Conservation (phyloP, 2,888 invertebrate genomes). For the Agelastica alni region DNA sequence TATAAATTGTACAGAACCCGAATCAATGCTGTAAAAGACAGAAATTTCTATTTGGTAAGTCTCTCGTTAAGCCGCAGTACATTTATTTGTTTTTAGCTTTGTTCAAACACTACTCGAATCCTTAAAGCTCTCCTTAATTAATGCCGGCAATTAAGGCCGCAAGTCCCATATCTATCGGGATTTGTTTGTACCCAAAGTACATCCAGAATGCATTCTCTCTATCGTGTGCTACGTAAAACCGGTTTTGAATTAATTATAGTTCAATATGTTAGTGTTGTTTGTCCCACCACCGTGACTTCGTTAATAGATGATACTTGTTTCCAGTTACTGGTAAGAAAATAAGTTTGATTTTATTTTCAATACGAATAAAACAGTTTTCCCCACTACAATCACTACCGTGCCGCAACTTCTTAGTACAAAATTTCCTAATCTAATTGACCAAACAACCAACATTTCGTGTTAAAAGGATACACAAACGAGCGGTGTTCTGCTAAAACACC, state of each 20-base stretch:
- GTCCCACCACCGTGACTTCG: no score
- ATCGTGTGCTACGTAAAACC: slow-evolving; percentile 7
- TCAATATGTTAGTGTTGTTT: slow-evolving; percentile 5
- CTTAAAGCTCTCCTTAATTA: slow-evolving; percentile 24
- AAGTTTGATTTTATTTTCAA: no score
- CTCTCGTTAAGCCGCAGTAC: slow-evolving; percentile 15
- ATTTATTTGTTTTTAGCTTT: slow-evolving; percentile 26
- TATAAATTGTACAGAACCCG: background rate
- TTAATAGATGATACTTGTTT: no score
- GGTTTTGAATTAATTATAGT: slow-evolving; percentile 3
- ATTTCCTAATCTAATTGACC: no score
- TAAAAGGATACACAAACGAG: no score
- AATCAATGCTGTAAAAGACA: background rate
- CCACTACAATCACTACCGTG: no score
- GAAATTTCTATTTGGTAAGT: slow-evolving; percentile 18
- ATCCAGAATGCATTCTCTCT: slow-evolving; percentile 6
- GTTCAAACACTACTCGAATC: slow-evolving; percentile 15
- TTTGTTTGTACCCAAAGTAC: slow-evolving; percentile 11
- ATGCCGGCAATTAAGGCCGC: slow-evolving; percentile 21
- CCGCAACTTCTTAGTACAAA: no score
- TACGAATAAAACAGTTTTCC: no score
- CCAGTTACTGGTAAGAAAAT: no score
- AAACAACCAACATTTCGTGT: no score
- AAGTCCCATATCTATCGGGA: slow-evolving; percentile 22
- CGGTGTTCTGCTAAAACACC: no score